A percentile compares a stretch with the other conserved stretches of the same genome.
Evolutionary conservation across 2,888 invertebrate species (phyloP).

Genomic region (Apantesis nais): DNA sequence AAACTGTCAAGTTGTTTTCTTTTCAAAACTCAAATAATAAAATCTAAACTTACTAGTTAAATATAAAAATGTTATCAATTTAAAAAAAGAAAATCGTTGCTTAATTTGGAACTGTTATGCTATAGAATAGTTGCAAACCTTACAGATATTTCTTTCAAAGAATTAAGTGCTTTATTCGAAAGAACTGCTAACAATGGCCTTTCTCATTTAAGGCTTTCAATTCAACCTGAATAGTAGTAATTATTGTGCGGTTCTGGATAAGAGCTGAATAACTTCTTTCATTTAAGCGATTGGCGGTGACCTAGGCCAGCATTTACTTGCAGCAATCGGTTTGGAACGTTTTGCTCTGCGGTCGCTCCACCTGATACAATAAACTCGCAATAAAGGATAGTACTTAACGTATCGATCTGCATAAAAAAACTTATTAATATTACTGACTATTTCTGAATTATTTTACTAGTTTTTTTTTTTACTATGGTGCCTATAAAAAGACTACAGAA

Average conservation of each 20-base stretch:
- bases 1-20: no score
- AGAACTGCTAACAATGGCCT: constrained; percentile 12
- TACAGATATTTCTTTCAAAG: neutral
- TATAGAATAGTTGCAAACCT: neutral
- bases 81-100: neutral
- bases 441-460: no score
- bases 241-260: constrained; percentile 8
- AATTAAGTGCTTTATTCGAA: constrained; percentile 7
- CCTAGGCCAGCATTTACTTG: neutral
- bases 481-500: no score
- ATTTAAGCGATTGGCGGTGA: constrained; percentile 7
- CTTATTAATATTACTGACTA: no score
- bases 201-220: constrained; percentile 13
- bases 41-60: neutral
- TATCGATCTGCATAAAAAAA: neutral
- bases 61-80: neutral
- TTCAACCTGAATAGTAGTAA: constrained; percentile 11
- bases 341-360: neutral
- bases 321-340: no score
- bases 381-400: neutral
- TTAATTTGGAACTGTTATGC: neutral
- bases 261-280: neutral
- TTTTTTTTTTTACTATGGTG: no score
- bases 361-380: neutral
- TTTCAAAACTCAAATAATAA: neutral